Percentiles rank a stretch among this genome's conserved stretches.
phyloP scores from a whole-genome alignment of 2,113 vertebrate genomes.

The Hemiprocne comata region DNA sequence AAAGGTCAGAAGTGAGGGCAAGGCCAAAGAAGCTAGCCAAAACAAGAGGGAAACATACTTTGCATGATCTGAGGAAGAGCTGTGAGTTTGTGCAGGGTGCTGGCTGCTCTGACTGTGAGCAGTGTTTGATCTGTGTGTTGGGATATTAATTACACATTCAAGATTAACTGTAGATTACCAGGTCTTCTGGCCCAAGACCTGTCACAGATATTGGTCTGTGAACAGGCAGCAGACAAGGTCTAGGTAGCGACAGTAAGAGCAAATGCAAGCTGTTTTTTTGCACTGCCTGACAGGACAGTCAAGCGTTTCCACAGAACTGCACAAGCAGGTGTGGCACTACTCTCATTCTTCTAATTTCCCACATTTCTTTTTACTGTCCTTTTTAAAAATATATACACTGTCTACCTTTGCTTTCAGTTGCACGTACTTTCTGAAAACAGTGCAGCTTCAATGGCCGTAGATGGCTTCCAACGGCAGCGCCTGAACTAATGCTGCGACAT shows the following conservation, averaged over 20 bases:
- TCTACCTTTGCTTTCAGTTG: not conserved
- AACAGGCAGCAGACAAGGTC: not conserved
- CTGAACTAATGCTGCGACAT: accelerated
- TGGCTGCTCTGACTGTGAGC: not conserved
- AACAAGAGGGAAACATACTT: not conserved
- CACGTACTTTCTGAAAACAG: accelerated
- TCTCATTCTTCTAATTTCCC: not conserved
- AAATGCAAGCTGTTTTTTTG: accelerated
- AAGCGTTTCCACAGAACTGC: not conserved
- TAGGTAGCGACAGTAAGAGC: accelerated
- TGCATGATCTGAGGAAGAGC: not conserved
- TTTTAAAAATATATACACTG: accelerated
- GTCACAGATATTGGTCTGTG: accelerated
- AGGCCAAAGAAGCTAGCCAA: not conserved
- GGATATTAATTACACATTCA: not conserved
- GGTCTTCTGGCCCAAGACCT: not conserved
- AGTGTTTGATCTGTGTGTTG: not conserved
- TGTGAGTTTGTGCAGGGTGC: not conserved
- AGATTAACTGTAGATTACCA: not conserved
- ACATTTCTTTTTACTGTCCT: not conserved
- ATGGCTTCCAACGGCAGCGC: accelerated
- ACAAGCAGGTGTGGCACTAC: not conserved
- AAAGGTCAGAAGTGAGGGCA: not conserved
- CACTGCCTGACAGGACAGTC: not conserved
- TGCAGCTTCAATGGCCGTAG: accelerated